phyloP scores from a whole-genome alignment of 2,797 vertebrate species.

The Eupleurogrammus muticus region DNA sequence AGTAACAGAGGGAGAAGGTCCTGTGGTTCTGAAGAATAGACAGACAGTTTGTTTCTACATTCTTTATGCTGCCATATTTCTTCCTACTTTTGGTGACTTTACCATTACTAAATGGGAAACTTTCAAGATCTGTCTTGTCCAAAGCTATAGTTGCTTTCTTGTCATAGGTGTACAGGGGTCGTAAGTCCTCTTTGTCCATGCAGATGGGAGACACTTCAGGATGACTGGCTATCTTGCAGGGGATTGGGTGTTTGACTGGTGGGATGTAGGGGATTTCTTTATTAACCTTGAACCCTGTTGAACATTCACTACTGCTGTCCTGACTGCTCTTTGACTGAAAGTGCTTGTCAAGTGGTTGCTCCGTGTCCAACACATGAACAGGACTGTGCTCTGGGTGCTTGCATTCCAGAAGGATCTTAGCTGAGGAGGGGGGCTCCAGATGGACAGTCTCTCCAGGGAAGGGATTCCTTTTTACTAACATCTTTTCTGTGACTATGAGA shows the following conservation, averaged over 20 bases:
- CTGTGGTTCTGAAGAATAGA: constrained; percentile 84
- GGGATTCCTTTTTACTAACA: constrained; percentile 90
- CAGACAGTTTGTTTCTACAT: constrained; percentile 87
- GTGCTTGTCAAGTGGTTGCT: constrained; percentile 89
- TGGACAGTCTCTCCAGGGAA: constrained; percentile 91
- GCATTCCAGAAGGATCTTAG: constrained; percentile 91
- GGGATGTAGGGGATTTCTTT: constrained; percentile 91
- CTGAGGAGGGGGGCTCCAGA: constrained; percentile 90
- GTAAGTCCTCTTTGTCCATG: constrained; percentile 85
- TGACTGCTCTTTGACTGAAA: constrained; percentile 86
- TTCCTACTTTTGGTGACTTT: constrained; percentile 88
- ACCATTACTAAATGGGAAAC: constrained; percentile 87
- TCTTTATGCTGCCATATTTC: constrained; percentile 91
- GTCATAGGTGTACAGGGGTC: constrained; percentile 86
- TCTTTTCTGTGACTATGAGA: constrained; percentile 90
- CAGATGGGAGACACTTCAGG: constrained; percentile 87
- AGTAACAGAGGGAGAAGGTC: constrained; percentile 83
- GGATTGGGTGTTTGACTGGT: constrained; percentile 89
- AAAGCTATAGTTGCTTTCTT: constrained; percentile 77
- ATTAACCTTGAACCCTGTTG: constrained; percentile 88
- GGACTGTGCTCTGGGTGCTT: constrained; percentile 93
- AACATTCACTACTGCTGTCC: constrained; percentile 86
- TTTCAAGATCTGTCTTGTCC: constrained; percentile 87
- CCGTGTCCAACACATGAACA: constrained; percentile 87
- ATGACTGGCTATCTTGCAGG: constrained; percentile 85